Percentiles rank a stretch among this genome's conserved stretches.
Conservation (phyloP, 2,113 vertebrate genomes). For the Terrapene triunguis region DNA sequence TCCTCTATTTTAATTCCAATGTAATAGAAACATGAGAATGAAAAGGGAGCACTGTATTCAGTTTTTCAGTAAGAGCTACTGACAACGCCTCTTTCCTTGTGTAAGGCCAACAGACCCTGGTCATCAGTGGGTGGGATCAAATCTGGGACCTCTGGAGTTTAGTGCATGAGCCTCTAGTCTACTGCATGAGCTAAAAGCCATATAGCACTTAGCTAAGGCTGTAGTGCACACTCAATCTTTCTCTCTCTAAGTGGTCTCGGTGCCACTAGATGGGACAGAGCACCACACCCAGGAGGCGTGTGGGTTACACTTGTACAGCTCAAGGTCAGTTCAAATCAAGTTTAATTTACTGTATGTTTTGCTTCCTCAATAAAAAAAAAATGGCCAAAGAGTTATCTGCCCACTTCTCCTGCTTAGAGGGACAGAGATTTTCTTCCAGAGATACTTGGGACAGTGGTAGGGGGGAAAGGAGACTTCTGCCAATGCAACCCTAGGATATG, state of each 20-base stretch:
- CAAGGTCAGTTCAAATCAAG: not conserved
- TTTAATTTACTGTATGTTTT: constrained; percentile 34
- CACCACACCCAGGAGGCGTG: no score
- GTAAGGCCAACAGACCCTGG: no score
- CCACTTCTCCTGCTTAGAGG: not conserved
- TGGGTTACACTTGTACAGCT: not conserved
- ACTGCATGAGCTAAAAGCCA: no score
- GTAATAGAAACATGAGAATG: not conserved
- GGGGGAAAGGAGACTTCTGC: not conserved
- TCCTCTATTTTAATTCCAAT: not conserved
- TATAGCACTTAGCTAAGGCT: no score
- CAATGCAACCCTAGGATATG: not conserved
- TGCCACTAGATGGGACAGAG: no score
- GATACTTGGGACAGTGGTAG: not conserved
- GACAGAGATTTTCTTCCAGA: not conserved
- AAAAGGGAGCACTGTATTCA: not conserved
- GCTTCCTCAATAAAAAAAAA: not conserved
- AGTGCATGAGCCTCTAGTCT: no score
- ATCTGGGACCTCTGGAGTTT: no score
- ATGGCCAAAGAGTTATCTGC: not conserved
- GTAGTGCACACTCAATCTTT: no score
- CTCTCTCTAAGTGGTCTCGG: no score
- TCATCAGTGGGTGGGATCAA: no score
- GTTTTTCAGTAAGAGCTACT: not conserved
- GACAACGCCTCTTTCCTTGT: not conserved